Evolutionary conservation across 1,140 invertebrate species (phyloP), one percentile per base, ranked within the genome.

Genomic region (Pseudomyrmex gracilis): DNA sequence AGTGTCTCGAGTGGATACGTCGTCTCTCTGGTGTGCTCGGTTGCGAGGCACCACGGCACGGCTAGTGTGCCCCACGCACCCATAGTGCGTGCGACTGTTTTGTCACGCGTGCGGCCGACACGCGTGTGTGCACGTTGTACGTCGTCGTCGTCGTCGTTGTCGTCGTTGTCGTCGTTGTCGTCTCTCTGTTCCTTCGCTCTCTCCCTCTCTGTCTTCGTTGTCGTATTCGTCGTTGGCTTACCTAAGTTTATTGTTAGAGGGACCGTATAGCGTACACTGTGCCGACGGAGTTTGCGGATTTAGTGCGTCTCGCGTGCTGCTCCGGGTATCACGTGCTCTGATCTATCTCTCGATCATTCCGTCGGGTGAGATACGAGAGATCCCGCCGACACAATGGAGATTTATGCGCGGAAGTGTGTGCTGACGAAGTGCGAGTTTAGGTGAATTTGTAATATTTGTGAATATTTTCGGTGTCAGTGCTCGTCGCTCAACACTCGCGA

Each of bases 201-300:
- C 34, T 34, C 34, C 34, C 34, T 34, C 34, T 34, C 34, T 34
- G 34, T 34, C 34, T 34, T 34, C 83, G 86, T 74, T 51, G 85
- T 76, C 73, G 83, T 88, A 61, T 74, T 76, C 67, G 78, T 90
- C 84, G 91, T 87, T 20, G 66, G 76, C 89, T 87, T 88, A 90
- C 90, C 86, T 91, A 91, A 92, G 91, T 93, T 92, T 93, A 93
- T 93, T 93, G 92, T 93, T 92, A 92, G 91, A 91, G 91, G 84
- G 88, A 89, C 86, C 89, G 85, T 63, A 86, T 83, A 80, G 76
- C 63, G 5, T 34, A 58, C 63, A 67, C 61, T 73, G 60, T 73
- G 85, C 34, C 34, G 84, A 88, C 87, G 82, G 84, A 87, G 85
- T 87, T 88, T 89, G 85, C 90, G 89, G 86, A 89, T 91, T 93